Base-by-base conservation (phyloP, 2,797 vertebrate species). In the Scarus forsteni region DNA sequence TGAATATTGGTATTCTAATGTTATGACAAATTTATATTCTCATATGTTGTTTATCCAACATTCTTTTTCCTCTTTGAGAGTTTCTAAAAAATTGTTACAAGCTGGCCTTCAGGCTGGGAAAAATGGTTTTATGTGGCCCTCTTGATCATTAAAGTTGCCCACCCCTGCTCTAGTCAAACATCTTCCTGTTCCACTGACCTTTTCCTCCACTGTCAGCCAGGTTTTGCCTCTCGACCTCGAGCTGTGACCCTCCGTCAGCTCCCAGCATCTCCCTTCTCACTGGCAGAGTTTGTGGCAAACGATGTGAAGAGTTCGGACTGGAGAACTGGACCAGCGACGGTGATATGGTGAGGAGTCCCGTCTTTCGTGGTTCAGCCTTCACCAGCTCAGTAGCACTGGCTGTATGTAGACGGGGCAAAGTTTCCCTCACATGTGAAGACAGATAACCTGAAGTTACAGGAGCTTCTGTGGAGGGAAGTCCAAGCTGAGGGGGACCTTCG, bases 141-240 rank as follows among this genome's bases (percentile, higher is more conserved):
- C n/a, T n/a, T n/a, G n/a, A n/a, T n/a, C n/a, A n/a, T n/a, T n/a
- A n/a, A n/a, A n/a, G n/a, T n/a, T n/a, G n/a, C n/a, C n/a, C n/a
- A n/a, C n/a, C n/a, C n/a, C n/a, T n/a, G n/a, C n/a, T n/a, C n/a
- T n/a, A n/a, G 27, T 27, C 27, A 27, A 27, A 27, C n/a, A 11
- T 1, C 49, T 64, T 61, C 11, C 13, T 19, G 10, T 60, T 8
- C 45, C n/a, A 77, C 88, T 66, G 38, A 88, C 86, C 85, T 67
- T 60, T 27, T 1, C 8, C 35, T 63, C 10, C 55, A 50, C 52
- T 42, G 10, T 63, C 66, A 19, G 81, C 49, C 0, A 43, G 1
- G 36, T 56, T 72, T 35, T 34, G 66, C 35, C 62, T 77, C 38
- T 11, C 12, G 57, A 58, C 10, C 27, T 55, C 15, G 0, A 56